Evolutionary conservation across 2,113 vertebrate species (phyloP).

Genomic region (Catharus fuscescens): DNA sequence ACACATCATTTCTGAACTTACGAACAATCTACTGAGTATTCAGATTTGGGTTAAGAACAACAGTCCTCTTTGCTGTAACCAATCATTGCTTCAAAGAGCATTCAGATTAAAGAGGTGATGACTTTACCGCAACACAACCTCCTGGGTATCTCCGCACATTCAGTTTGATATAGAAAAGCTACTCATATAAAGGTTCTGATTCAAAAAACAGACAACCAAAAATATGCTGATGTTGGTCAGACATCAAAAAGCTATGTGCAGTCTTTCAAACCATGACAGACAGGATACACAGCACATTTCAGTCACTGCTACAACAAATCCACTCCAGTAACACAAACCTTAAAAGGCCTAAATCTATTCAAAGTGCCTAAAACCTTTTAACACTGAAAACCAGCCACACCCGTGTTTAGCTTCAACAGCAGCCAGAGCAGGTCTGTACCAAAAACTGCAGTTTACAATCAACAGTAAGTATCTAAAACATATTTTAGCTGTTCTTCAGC

Average conservation of each 20-base stretch:
- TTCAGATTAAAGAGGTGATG: neutral
- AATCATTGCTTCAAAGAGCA: neutral
- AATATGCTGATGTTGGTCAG: fast-evolving
- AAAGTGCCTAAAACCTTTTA: neutral
- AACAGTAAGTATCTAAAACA: neutral
- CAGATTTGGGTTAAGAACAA: neutral
- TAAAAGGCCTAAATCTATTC: neutral
- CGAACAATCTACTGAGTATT: neutral
- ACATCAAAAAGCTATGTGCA: neutral
- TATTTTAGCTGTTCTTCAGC: neutral
- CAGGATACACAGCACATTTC: neutral
- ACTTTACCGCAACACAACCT: neutral
- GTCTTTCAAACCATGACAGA: neutral
- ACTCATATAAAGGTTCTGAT: neutral
- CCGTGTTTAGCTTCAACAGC: neutral
- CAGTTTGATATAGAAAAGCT: neutral
- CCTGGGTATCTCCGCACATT: neutral
- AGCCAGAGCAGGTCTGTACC: neutral
- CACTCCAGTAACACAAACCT: neutral
- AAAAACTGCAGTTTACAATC: neutral
- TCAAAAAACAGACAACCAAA: neutral
- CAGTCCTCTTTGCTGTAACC: neutral
- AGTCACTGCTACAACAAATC: neutral
- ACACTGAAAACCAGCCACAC: neutral
- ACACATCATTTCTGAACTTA: neutral